Conservation (phyloP, 30 jellyfish, hydroid and myxozoan genomes). For the Aurelia aurita complex sp. Pacific region DNA sequence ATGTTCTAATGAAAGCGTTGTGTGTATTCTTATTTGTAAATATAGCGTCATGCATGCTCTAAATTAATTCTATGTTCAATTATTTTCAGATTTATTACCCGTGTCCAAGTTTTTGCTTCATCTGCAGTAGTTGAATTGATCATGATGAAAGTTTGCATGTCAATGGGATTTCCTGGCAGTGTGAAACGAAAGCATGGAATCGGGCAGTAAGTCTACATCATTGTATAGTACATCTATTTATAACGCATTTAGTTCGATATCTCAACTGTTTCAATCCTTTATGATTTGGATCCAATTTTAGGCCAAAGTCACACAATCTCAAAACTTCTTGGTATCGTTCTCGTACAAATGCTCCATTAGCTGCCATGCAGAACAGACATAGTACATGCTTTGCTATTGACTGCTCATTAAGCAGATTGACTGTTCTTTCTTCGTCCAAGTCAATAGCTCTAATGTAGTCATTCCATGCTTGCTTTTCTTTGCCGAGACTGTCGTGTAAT, state of each 20-base stretch:
- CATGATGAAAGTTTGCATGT: too few relatives aligned
- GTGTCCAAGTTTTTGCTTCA: too few relatives aligned
- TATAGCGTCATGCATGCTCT: too few relatives aligned
- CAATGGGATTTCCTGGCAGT: not conserved
- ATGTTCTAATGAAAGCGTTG: too few relatives aligned
- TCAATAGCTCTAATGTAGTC: conserved; percentile 74
- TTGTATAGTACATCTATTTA: conserved; percentile 67
- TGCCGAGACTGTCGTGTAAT: conserved; percentile 51
- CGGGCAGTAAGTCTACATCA: not conserved
- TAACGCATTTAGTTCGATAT: conserved; percentile 63
- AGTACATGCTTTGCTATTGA: conserved; percentile 50
- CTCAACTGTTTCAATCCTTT: conserved; percentile 78
- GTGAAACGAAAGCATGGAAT: not conserved
- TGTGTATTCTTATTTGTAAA: too few relatives aligned
- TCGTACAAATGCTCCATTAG: conserved; percentile 61
- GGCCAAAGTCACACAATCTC: conserved; percentile 74
- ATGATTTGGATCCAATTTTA: conserved; percentile 75
- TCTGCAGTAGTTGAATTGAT: too few relatives aligned
- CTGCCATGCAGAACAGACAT: conserved; percentile 69
- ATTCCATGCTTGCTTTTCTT: conserved; percentile 72
- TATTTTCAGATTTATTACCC: too few relatives aligned
- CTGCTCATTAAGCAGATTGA: conserved; percentile 51
- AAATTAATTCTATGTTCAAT: too few relatives aligned
- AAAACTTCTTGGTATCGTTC: conserved; percentile 62
- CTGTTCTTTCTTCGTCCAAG: conserved; percentile 65